Percentiles rank a stretch among this genome's conserved stretches.
Evolutionary conservation across 2,797 vertebrate genomes (phyloP).

Genomic region (Acropternis orthonyx): DNA sequence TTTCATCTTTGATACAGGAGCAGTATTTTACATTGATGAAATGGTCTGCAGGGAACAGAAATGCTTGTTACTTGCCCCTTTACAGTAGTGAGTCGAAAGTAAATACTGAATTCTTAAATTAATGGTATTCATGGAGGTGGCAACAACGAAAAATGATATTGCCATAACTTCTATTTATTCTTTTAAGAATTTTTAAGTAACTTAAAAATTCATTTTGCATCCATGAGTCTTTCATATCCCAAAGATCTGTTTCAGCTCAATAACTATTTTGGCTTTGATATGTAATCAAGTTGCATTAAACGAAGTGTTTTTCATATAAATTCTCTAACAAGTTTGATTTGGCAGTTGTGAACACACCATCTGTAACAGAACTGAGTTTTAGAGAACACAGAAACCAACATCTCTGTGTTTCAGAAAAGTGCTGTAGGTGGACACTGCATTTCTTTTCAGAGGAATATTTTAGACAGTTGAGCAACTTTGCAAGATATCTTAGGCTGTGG

Average conservation of each 20-base stretch:
- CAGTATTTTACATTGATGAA: neutral
- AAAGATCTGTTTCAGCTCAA: neutral
- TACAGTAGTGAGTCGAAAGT: neutral
- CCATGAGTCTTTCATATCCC: neutral
- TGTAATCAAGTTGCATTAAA: neutral
- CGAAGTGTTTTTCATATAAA: neutral
- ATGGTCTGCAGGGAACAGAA: neutral
- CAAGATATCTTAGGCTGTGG: neutral
- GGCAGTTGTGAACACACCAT: neutral
- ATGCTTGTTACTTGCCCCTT: neutral
- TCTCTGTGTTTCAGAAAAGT: neutral
- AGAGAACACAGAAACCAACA: neutral
- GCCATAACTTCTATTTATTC: neutral
- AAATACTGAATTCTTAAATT: neutral
- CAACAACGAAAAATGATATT: neutral
- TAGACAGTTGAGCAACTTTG: neutral
- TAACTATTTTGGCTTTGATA: neutral
- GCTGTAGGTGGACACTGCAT: neutral
- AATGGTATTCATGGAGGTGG: neutral
- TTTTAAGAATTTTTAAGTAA: neutral
- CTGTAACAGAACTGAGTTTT: neutral
- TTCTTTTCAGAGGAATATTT: neutral
- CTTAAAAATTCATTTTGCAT: neutral
- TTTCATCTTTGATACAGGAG: no score
- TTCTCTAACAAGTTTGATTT: neutral